Percentiles rank a stretch among this genome's conserved stretches.
Evolutionary conservation across 2,113 vertebrate species (phyloP).

Genomic region (Megaceryle maxima): DNA sequence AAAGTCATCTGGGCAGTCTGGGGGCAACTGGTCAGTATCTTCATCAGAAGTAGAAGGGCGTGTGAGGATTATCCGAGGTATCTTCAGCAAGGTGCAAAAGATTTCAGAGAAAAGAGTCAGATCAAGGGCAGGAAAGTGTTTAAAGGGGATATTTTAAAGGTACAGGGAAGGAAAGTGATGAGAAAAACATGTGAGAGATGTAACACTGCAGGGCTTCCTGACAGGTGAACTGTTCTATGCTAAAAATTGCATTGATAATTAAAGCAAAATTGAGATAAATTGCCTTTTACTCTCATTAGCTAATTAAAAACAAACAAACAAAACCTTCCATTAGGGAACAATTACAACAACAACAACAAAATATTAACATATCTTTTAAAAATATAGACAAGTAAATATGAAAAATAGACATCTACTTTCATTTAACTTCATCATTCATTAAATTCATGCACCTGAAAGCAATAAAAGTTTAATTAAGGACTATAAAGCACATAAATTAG

Average conservation of each 20-base stretch:
- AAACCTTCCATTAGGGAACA: too few species aligned
- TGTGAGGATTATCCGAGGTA: constrained; percentile 85
- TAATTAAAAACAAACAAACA: background rate
- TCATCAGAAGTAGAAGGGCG: constrained; percentile 86
- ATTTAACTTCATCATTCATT: background rate
- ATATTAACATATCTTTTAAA: background rate
- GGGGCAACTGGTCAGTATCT: constrained; percentile 75
- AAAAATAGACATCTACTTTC: background rate
- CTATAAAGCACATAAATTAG: background rate
- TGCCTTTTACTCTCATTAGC: background rate
- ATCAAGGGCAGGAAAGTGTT: background rate
- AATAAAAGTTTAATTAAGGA: background rate
- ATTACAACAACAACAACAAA: background rate
- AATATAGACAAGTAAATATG: background rate
- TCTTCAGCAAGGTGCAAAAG: constrained; percentile 66
- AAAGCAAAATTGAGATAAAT: background rate
- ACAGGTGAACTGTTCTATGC: background rate
- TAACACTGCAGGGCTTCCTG: background rate
- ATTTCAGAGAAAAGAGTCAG: background rate
- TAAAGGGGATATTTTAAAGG: background rate
- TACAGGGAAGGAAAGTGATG: background rate
- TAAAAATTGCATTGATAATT: background rate
- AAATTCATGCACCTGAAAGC: background rate
- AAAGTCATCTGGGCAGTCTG: constrained; percentile 57
- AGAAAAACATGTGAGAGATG: background rate